These are phyloP conservation scores for Drosophila planitibia DNA, from an alignment of 2,888 invertebrate genomes.

Conservation along the genomic window DNA sequence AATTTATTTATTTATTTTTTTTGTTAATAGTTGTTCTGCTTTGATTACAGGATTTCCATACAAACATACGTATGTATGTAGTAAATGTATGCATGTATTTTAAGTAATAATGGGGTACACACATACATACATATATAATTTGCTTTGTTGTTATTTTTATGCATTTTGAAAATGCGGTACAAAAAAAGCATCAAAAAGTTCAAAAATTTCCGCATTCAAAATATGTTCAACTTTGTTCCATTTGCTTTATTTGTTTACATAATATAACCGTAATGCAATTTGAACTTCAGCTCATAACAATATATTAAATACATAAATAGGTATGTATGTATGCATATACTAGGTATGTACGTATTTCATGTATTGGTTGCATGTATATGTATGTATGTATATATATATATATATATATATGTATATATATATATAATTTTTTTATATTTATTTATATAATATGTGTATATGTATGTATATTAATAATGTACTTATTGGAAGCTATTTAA, in stretches of 20 bases:
- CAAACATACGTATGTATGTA: slow-evolving; percentile 13
- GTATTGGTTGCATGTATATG: slow-evolving; percentile 43
- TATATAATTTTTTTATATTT: background rate
- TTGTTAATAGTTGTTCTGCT: slow-evolving; percentile 12
- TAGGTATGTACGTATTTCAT: slow-evolving; percentile 59
- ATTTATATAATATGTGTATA: slow-evolving; percentile 21
- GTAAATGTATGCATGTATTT: slow-evolving; percentile 30
- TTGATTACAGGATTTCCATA: slow-evolving; percentile 30
- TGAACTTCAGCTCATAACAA: slow-evolving; percentile 79
- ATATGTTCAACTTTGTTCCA: slow-evolving; percentile 76
- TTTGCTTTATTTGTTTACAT: slow-evolving; percentile 58
- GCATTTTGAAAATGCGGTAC: slow-evolving; percentile 56
- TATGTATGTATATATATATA: slow-evolving; percentile 17
- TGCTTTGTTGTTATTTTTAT: slow-evolving; percentile 14
- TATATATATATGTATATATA: slow-evolving; percentile 23
- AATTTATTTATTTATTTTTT: background rate
- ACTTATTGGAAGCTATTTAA: slow-evolving; percentile 83
- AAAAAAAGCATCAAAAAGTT: slow-evolving; percentile 76
- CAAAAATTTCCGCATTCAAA: slow-evolving; percentile 71
- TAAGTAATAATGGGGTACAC: slow-evolving; percentile 16
- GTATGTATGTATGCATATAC: slow-evolving; percentile 53
- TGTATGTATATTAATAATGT: slow-evolving; percentile 48
- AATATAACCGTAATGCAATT: slow-evolving; percentile 73
- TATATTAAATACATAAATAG: slow-evolving; percentile 67
- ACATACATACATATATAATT: slow-evolving; percentile 21